Evolutionary conservation across 2,888 invertebrate genomes (phyloP).

Genomic region (Trissolcus brochymenae): DNA sequence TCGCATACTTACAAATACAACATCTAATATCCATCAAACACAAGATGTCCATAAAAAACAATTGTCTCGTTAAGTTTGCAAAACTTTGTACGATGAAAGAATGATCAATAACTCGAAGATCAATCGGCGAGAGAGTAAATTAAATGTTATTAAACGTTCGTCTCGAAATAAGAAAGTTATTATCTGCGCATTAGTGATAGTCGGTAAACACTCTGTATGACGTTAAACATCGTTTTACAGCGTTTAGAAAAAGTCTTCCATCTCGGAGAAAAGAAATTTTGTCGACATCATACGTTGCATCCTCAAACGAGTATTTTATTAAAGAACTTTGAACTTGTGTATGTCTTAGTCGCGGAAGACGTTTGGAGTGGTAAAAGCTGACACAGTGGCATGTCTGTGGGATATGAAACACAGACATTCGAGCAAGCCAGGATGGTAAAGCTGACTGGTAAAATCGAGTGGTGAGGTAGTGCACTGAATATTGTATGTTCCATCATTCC

Average conservation of each 20-base stretch:
- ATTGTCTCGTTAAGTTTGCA: no score
- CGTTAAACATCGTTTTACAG: constrained; percentile 40
- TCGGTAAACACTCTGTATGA: constrained; percentile 31
- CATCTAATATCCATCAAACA: no score
- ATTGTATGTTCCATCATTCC: constrained; percentile 67
- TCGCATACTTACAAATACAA: no score
- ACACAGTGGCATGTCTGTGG: constrained; percentile 57
- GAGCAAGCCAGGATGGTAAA: constrained; percentile 57
- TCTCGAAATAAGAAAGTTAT: neutral
- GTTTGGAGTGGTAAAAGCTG: constrained; percentile 56
- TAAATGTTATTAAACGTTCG: neutral
- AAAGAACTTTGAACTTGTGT: constrained; percentile 58
- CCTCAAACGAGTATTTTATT: constrained; percentile 58
- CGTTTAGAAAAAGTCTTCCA: constrained; percentile 44
- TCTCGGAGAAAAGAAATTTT: constrained; percentile 45
- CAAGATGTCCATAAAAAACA: no score
- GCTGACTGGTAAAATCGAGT: constrained; percentile 66
- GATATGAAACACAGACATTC: constrained; percentile 55
- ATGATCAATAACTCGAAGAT: no score
- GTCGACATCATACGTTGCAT: constrained; percentile 48
- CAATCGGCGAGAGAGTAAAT: no score
- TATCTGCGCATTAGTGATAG: constrained; percentile 24
- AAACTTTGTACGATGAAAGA: no score
- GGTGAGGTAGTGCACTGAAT: constrained; percentile 67
- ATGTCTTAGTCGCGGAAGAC: constrained; percentile 54